phyloP scores from a whole-genome alignment of 2,113 vertebrate species.

The Periophthalmus modestus region DNA sequence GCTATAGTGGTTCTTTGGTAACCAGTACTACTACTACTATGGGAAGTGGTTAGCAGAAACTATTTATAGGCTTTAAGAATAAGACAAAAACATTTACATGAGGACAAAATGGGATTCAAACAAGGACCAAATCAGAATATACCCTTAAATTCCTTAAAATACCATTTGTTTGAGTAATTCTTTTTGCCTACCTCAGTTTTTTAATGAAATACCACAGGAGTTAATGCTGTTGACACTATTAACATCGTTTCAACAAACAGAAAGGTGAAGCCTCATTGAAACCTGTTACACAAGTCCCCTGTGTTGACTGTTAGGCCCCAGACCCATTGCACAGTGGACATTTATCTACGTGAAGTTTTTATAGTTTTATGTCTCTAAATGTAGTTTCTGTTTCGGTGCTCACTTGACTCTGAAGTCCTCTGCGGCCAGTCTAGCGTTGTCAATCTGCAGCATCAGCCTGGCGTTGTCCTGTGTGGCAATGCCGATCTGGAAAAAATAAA shows the following conservation, averaged over 20 bases:
- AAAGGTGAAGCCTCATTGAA: conserved; percentile 3
- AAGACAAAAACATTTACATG: too few relatives aligned
- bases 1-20: background rate
- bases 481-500: conserved; percentile 68
- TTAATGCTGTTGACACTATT: background rate
- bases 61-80: background rate
- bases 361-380: background rate
- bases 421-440: conserved; percentile 84
- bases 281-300: conserved; percentile 46
- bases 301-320: conserved; percentile 13
- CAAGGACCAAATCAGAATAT: too few relatives aligned
- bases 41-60: background rate
- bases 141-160: background rate
- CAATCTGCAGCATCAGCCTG: conserved; percentile 78
- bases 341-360: background rate
- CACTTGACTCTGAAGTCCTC: conserved; percentile 89
- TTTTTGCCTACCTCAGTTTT: background rate
- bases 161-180: background rate
- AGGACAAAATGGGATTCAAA: too few relatives aligned
- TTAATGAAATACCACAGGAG: background rate
- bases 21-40: too few relatives aligned
- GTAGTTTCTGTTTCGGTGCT: conserved; percentile 41
- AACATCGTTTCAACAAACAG: background rate
- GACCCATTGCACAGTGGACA: background rate
- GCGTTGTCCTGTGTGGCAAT: conserved; percentile 75